Conservation (phyloP, 2,797 vertebrate species). For the Tokudaia muenninki region DNA sequence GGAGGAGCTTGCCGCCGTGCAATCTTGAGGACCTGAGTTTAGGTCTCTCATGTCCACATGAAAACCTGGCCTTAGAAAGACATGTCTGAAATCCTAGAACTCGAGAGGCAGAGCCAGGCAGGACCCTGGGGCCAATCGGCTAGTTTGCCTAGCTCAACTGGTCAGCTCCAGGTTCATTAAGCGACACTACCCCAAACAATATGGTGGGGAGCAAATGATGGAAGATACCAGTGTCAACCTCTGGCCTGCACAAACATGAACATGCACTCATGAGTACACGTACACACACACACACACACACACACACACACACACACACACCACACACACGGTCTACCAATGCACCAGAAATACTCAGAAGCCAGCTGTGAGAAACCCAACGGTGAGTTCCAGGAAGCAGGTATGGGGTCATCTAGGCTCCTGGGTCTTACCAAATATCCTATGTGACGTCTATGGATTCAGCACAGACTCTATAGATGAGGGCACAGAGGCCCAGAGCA, state of each 20-base stretch:
- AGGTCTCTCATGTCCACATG: background rate
- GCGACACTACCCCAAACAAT: background rate
- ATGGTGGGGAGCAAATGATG: too few species aligned
- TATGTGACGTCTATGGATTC: background rate
- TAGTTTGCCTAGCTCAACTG: background rate
- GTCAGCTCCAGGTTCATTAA: background rate
- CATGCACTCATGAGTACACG: background rate
- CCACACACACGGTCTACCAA: background rate
- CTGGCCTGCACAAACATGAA: background rate
- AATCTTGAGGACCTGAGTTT: background rate
- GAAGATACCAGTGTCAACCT: background rate
- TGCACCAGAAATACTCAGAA: background rate
- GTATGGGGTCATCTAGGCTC: too few species aligned
- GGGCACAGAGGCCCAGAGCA: constrained; percentile 41
- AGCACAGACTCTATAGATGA: background rate
- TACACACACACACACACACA: background rate
- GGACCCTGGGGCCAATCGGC: background rate
- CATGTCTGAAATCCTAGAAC: background rate
- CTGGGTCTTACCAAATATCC: background rate
- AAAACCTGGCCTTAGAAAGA: background rate
- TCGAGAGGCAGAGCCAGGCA: background rate
- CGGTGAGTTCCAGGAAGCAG: background rate
- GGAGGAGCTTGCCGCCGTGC: background rate
- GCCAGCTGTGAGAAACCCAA: background rate
- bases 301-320: background rate